phyloP scores from a whole-genome alignment of 2,888 invertebrate genomes.

The Linnaemya vulpina region DNA sequence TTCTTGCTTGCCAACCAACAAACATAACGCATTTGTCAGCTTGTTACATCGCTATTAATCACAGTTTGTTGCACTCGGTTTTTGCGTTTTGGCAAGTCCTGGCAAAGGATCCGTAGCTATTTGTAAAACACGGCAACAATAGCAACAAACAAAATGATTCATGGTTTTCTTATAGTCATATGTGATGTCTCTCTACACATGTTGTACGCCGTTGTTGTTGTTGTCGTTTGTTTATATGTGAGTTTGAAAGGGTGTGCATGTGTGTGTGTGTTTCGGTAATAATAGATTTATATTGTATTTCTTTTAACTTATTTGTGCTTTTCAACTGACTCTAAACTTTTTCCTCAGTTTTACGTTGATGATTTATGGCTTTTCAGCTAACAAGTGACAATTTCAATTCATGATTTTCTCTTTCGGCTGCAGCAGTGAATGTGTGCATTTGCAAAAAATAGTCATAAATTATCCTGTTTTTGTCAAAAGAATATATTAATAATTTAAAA shows the following conservation, averaged over 20 bases:
- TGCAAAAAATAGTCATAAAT: slow-evolving; percentile 73
- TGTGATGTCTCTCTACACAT: slow-evolving; percentile 68
- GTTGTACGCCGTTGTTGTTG: slow-evolving; percentile 34
- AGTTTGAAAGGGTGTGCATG: not conserved
- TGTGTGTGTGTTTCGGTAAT: slow-evolving; percentile 24
- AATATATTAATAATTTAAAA: slow-evolving; percentile 70
- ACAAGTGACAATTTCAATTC: slow-evolving; percentile 73
- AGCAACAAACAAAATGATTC: slow-evolving; percentile 61
- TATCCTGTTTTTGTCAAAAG: slow-evolving; percentile 71
- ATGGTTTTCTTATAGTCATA: slow-evolving; percentile 66
- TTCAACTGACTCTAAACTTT: slow-evolving; percentile 64
- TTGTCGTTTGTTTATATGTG: too few relatives aligned
- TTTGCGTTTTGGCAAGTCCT: slow-evolving; percentile 44
- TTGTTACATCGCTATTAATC: slow-evolving; percentile 72
- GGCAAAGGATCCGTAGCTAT: slow-evolving; percentile 50
- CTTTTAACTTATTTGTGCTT: slow-evolving; percentile 45
- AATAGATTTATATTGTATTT: slow-evolving; percentile 70
- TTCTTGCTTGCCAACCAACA: slow-evolving; percentile 27
- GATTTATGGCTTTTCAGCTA: slow-evolving; percentile 70
- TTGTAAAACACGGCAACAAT: slow-evolving; percentile 15
- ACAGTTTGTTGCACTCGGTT: slow-evolving; percentile 72
- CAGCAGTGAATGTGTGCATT: slow-evolving; percentile 40
- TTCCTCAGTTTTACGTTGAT: slow-evolving; percentile 55
- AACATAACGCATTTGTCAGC: slow-evolving; percentile 71
- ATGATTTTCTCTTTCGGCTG: slow-evolving; percentile 55